phyloP scores from a whole-genome alignment of 1,140 invertebrate species.

The Dreissena rostriformis region DNA sequence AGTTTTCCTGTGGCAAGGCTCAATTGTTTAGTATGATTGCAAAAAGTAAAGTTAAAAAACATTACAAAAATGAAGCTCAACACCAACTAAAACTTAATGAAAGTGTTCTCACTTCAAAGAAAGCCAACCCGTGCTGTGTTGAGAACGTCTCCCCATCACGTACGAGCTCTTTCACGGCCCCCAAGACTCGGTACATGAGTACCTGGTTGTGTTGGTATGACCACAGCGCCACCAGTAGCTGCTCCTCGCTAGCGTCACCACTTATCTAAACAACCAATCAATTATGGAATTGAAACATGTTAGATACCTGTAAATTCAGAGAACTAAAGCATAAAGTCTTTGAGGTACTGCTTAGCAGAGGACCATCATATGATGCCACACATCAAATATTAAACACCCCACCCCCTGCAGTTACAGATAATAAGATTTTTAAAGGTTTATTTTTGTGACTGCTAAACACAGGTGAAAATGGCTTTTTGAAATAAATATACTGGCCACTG shows the following conservation, averaged over 20 bases:
- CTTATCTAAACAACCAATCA: constrained; percentile 14
- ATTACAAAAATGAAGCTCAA: too few species aligned
- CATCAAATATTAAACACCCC: background rate
- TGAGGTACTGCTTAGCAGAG: too few species aligned
- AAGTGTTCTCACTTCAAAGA: constrained; percentile 7
- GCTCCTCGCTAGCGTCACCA: constrained; percentile 23
- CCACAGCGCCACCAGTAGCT: constrained; percentile 44
- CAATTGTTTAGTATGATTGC: too few species aligned
- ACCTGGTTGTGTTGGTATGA: constrained; percentile 24
- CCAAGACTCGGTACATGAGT: constrained; percentile 23
- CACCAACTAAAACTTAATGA: too few species aligned
- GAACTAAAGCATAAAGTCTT: too few species aligned
- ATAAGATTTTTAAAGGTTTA: too few species aligned
- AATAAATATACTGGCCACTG: too few species aligned
- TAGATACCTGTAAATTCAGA: background rate
- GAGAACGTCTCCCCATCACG: background rate
- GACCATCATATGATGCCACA: background rate
- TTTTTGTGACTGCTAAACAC: too few species aligned
- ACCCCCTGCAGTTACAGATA: too few species aligned
- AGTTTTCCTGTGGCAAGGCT: too few species aligned
- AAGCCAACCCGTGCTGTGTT: background rate
- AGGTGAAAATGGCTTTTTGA: too few species aligned
- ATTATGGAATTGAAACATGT: background rate
- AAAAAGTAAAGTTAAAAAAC: too few species aligned
- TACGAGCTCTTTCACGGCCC: background rate